Base-by-base conservation (phyloP, 1,140 invertebrate species). In the Platyura marginata region DNA sequence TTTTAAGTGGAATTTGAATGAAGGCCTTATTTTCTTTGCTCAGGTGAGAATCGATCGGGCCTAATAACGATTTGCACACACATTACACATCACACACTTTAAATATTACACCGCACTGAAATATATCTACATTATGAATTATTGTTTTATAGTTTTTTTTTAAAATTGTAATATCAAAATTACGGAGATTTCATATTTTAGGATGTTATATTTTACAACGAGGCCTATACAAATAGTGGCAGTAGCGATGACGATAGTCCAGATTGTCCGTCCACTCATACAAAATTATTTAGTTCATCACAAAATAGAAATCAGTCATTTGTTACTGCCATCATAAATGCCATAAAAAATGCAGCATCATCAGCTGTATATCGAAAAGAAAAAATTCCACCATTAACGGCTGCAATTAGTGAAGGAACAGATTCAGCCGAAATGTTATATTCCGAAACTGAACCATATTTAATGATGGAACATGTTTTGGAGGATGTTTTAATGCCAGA, bases 391-490 rank as follows among this genome's bases (percentile, higher is more conserved):
- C 16, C 13, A 32, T 3, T 38, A 32, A 4, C 16, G 9, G 23
- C 22, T 6, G 21, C 11, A 15, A 1, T 4, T 21, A 4, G 13
- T 54, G 56, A 61, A 18, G 54, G 56, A 21, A 58, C 59, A 3
- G 65, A 75, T 51, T 79, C 78, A 33, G 72, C 74, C 2, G 77
- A 79, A 48, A 64, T 81, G 51, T 62, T 81, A 10, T 78, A 81
- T 57, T 81, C 78, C 3, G 79, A 81, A 64, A 81, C 79, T 0
- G 79, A 83, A 52, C 79, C 79, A 5, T 81, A 76, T 49, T 59
- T 83, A 19, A 80, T 81, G 70, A 81, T 80, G 67, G 79, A 81
- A 52, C 75, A 72, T 47, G 74, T 78, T 6, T 44, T 78, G 23
- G 75, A 78, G 55, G 74, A 78, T 53, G 75, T 77, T 21, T 59